Percentiles rank a stretch among this genome's conserved stretches.
phyloP scores from a whole-genome alignment of 2,888 invertebrate species.

The Coenonympha arcania region DNA sequence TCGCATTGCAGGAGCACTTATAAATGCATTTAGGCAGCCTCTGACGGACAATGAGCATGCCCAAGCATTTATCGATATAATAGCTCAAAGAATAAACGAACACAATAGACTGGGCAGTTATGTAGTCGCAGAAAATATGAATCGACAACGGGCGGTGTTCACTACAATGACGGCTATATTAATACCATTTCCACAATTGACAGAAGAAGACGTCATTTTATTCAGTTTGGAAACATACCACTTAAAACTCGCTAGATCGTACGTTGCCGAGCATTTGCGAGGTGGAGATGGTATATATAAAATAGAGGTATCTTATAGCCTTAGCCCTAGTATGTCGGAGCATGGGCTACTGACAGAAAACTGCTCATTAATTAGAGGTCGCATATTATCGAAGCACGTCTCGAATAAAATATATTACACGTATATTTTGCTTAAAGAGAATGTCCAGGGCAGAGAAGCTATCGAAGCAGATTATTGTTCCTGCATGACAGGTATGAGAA shows the following conservation, averaged over 20 bases:
- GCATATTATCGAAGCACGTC: not conserved
- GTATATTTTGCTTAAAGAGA: not conserved
- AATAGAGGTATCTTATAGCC: not conserved
- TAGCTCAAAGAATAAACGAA: no score
- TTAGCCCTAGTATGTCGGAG: not conserved
- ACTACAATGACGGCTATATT: no score
- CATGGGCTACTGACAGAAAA: not conserved
- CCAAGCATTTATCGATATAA: not conserved
- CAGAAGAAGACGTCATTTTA: not conserved
- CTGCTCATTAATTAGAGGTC: not conserved
- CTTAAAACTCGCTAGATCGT: not conserved
- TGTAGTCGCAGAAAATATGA: no score
- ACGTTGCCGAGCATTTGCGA: not conserved
- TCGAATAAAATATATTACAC: not conserved
- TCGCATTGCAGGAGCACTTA: constrained; percentile 1
- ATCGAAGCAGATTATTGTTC: no score
- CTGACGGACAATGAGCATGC: not conserved
- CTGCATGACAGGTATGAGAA: not conserved
- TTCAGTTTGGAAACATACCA: not conserved
- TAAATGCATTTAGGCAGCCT: constrained; percentile 1
- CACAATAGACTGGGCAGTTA: no score
- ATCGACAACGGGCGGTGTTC: no score
- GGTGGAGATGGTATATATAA: not conserved
- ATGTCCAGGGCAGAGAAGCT: not conserved
- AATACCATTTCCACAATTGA: not conserved